A percentile compares a stretch with the other conserved stretches of the same genome.
These are phyloP conservation scores for Periophthalmus modestus DNA, from an alignment of 2,113 vertebrate species.

Conservation along the genomic window DNA sequence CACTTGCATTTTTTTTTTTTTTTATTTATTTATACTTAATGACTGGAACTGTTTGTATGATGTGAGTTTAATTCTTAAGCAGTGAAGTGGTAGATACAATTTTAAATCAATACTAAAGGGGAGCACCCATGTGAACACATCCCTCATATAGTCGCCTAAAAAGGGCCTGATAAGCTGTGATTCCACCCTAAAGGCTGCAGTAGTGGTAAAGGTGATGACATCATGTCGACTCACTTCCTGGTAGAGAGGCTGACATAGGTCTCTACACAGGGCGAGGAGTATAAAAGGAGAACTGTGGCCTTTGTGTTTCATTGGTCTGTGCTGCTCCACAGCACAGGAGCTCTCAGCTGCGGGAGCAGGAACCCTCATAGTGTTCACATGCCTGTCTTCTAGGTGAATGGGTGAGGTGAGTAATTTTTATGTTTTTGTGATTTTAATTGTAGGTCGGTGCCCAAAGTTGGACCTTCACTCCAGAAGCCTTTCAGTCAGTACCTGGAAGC, in stretches of 20 bases:
- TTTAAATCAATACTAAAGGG: constrained; percentile 24
- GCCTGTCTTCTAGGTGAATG: constrained; percentile 74
- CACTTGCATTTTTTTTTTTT: neutral
- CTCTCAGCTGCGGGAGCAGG: constrained; percentile 16
- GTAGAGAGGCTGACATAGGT: constrained; percentile 92
- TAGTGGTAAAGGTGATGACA: constrained; percentile 86
- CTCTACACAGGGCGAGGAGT: constrained; percentile 90
- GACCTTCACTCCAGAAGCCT: constrained; percentile 94
- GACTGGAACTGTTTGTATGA: neutral
- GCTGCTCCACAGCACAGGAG: constrained; percentile 57
- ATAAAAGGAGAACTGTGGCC: constrained; percentile 87
- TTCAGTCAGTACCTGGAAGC: constrained; percentile 97
- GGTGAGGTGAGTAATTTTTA: constrained; percentile 78
- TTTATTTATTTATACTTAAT: neutral
- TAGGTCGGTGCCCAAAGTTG: constrained; percentile 90
- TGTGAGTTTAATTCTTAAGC: too few relatives aligned
- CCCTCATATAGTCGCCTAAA: constrained; percentile 45
- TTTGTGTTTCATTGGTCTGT: constrained; percentile 81
- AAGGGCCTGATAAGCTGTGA: constrained; percentile 67
- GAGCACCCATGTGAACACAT: constrained; percentile 28
- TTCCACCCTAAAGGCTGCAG: constrained; percentile 81
- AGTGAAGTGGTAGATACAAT: constrained; percentile 7
- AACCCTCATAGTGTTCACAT: neutral
- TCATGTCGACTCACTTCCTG: constrained; percentile 98
- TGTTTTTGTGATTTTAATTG: constrained; percentile 20